Conservation (phyloP, 2,113 vertebrate species). For the Eulemur macaco region DNA sequence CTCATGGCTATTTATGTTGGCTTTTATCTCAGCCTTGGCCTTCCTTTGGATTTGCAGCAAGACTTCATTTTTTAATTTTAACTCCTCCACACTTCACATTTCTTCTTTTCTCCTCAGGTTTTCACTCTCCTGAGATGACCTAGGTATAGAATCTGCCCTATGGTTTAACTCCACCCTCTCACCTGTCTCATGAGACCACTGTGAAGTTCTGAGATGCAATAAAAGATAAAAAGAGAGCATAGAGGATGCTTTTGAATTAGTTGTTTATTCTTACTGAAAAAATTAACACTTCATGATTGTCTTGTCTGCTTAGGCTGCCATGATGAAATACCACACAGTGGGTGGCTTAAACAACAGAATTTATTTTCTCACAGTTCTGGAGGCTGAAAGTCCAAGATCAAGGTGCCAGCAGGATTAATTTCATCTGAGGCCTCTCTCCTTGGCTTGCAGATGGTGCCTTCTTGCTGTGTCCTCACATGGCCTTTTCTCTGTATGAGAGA, state of each 20-base stretch:
- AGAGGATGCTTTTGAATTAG: background rate
- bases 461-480: background rate
- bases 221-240: background rate
- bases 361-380: background rate
- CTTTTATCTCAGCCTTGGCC: background rate
- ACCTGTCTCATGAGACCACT: background rate
- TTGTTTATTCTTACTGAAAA: background rate
- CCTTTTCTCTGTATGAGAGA: background rate
- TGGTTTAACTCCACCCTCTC: background rate
- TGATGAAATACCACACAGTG: background rate
- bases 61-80: background rate
- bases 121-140: background rate
- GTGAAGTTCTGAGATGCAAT: background rate
- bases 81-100: background rate
- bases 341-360: background rate
- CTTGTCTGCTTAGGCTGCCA: background rate
- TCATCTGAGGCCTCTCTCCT: background rate
- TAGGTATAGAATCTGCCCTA: fast-evolving
- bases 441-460: background rate
- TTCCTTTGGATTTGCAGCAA: background rate
- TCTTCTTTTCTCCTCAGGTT: background rate
- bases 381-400: background rate
- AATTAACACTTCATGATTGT: background rate
- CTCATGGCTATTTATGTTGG: background rate
- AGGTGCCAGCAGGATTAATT: background rate